Percentiles rank a stretch among this genome's conserved stretches.
These are phyloP conservation scores for Darevskia mixta DNA, from an alignment of 2,797 vertebrate genomes.

Conservation along the genomic window DNA sequence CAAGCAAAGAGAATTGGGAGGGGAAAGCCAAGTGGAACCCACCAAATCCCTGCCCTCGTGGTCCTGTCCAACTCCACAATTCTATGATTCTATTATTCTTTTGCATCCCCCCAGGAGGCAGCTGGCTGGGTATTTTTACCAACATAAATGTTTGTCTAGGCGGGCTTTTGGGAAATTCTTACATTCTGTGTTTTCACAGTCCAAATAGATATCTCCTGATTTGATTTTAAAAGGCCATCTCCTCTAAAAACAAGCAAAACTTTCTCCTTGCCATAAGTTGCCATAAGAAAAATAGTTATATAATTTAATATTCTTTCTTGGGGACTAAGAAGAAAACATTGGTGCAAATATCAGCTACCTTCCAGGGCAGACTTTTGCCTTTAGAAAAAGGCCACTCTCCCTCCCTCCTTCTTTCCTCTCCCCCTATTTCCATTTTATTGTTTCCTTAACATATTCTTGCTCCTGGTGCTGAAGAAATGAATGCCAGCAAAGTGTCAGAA, in stretches of 20 bases:
- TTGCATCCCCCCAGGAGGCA: background rate
- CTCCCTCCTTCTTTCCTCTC: background rate
- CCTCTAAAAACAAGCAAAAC: background rate
- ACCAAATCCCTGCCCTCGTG: too few relatives aligned
- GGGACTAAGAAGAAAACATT: constrained; percentile 5
- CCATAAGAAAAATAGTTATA: background rate
- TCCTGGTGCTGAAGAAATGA: background rate
- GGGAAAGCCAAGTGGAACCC: too few relatives aligned
- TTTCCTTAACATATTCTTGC: rapidly evolving
- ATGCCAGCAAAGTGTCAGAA: background rate
- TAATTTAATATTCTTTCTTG: background rate
- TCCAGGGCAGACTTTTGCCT: background rate
- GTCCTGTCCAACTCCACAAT: too few relatives aligned
- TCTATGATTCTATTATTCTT: too few relatives aligned
- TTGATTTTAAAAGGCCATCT: background rate
- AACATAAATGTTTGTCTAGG: background rate
- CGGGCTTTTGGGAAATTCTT: background rate
- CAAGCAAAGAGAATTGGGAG: too few relatives aligned
- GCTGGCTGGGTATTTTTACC: background rate
- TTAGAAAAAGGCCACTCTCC: background rate
- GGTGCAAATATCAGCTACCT: constrained; percentile 35
- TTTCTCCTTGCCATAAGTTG: background rate
- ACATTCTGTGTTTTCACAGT: background rate
- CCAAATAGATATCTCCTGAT: background rate
- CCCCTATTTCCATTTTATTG: too few relatives aligned